Evolutionary conservation across 2,113 vertebrate species (phyloP).

Genomic region (Furnarius figulus): DNA sequence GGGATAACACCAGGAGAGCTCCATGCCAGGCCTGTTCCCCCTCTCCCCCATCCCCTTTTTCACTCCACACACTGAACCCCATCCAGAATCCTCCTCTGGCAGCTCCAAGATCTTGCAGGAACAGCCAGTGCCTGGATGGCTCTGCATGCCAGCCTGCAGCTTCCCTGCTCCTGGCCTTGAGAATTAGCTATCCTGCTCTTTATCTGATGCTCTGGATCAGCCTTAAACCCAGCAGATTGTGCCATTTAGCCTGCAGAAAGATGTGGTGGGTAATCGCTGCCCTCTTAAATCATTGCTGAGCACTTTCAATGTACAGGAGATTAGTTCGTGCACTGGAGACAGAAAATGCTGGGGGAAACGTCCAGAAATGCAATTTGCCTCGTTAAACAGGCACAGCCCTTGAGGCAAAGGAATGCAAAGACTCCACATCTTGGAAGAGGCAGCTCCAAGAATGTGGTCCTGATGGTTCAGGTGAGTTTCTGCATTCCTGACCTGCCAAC

Average conservation of each 20-base stretch:
- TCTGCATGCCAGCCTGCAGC: not conserved
- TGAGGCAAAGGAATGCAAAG: not conserved
- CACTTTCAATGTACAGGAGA: conserved; percentile 67
- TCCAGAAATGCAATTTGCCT: not conserved
- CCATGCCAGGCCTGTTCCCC: no score
- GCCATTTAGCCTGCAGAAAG: conserved; percentile 2
- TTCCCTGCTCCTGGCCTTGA: not conserved
- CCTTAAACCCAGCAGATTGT: not conserved
- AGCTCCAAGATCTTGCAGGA: not conserved
- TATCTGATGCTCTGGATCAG: not conserved
- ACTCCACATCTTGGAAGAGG: not conserved
- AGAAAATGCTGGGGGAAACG: conserved; percentile 1
- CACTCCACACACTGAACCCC: not conserved
- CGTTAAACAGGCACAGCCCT: not conserved
- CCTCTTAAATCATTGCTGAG: conserved; percentile 44
- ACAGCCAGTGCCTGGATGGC: not conserved
- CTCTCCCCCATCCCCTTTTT: not conserved
- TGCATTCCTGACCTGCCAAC: not conserved
- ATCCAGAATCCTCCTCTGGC: not conserved
- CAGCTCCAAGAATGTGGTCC: accelerated
- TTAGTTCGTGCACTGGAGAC: not conserved
- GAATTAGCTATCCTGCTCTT: not conserved
- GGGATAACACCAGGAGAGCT: no score
- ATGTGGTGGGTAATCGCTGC: conserved; percentile 2
- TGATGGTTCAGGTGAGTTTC: not conserved